Base-by-base conservation (phyloP, 2,113 vertebrate species). In the Australoheros scitulus region DNA sequence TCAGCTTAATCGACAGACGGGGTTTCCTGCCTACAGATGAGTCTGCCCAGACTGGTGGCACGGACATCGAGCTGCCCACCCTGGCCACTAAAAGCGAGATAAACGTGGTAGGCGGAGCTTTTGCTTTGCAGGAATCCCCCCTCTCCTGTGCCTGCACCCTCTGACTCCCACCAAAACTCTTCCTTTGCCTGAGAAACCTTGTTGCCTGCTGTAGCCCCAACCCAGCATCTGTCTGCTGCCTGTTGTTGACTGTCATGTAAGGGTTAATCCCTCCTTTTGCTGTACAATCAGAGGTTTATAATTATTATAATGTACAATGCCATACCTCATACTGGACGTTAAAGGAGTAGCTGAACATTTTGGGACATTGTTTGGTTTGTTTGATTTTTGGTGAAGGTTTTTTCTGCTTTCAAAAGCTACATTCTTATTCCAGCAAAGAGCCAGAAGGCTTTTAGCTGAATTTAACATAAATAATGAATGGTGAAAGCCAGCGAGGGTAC, bases 1-100 rank as follows among this genome's bases (percentile, higher is more conserved):
- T 52, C 94, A 99, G 98, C 90, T 92, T 99, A 92, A 98, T 99
- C 75, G 97, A 99, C 96, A 96, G 97, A 92, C 96, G 98, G 93
- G 98, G 97, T 81, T 97, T 97, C 79, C 94, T 97, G 90, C 96
- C 97, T 65, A 57, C 95, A 0, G 97, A 98, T 3, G 68, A 87
- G 0, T 87, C 94, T 0, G 94, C 93, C 13, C 93, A 95, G 0
- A 86, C 96, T 0, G 95, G 92, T 14, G 77, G 93, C 4, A 88
- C 92, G 81, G 93, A 93, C 74, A 93, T 92, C 0, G 95, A 97
- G 24, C 91, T 96, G 65, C 95, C 97, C 17, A 70, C 92, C 78
- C 91, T 93, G 55, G 95, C 95, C 70, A 87, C 94, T 84, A 98
- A 97, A 94, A 92, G 89, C 1, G 96, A 98, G 79, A 93, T 94